Percentiles rank a stretch among this genome's conserved stretches.
Conservation (phyloP, 1,140 invertebrate species). For the Rhyacophila brunnea region DNA sequence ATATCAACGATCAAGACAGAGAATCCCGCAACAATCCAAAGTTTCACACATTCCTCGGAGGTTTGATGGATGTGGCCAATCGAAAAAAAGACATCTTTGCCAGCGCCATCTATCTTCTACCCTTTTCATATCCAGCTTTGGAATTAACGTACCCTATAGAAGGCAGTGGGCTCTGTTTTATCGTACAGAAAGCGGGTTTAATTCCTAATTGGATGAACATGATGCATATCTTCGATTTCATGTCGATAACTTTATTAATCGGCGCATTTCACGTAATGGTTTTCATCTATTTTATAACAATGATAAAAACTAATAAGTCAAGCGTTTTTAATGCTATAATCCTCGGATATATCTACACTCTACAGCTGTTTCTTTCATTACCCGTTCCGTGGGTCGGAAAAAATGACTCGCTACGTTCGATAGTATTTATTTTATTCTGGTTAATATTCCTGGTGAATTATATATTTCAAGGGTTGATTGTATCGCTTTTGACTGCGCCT, state of each 20-base stretch:
- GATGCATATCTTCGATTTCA: slow-evolving; percentile 19
- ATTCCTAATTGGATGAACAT: slow-evolving; percentile 23
- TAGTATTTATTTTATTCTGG: slow-evolving; percentile 27
- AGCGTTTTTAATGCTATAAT: slow-evolving; percentile 1
- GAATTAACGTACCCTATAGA: slow-evolving; percentile 23
- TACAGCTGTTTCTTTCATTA: slow-evolving; percentile 17
- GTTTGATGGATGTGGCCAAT: slow-evolving; percentile 20
- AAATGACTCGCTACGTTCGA: slow-evolving; percentile 9
- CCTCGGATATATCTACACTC: slow-evolving; percentile 8
- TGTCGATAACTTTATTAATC: slow-evolving; percentile 9
- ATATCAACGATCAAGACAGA: background rate
- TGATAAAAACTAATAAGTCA: slow-evolving; percentile 4
- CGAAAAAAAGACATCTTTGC: slow-evolving; percentile 13
- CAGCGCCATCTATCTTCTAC: slow-evolving; percentile 13
- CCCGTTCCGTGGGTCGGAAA: slow-evolving; percentile 17
- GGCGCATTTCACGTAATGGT: slow-evolving; percentile 5
- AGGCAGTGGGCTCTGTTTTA: slow-evolving; percentile 27
- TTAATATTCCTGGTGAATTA: slow-evolving; percentile 31
- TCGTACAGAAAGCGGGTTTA: slow-evolving; percentile 18
- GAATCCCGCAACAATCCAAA: background rate
- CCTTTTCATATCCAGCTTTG: slow-evolving; percentile 14
- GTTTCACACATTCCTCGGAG: slow-evolving; percentile 9
- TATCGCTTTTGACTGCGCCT: slow-evolving; percentile 46
- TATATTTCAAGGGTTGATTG: slow-evolving; percentile 44
- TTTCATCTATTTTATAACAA: slow-evolving; percentile 7